A percentile compares a stretch with the other conserved stretches of the same genome.
Conservation (phyloP, 2,113 vertebrate species). For the Psilopogon haemacephalus region DNA sequence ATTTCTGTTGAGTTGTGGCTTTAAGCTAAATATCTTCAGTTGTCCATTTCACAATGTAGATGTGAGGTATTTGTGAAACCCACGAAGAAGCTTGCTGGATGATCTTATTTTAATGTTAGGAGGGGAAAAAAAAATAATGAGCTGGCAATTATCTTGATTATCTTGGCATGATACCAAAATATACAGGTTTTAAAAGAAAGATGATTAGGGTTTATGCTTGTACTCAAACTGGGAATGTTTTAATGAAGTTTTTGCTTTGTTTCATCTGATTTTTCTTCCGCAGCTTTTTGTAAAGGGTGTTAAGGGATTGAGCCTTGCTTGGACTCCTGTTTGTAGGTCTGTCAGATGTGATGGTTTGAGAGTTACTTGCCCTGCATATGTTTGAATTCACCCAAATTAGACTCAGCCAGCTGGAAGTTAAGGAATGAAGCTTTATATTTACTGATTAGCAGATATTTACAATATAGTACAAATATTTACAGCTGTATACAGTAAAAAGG, state of each 20-base stretch:
- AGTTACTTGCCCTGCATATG: no score
- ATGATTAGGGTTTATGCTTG: constrained; percentile 16
- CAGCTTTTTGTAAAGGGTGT: background rate
- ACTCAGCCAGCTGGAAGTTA: no score
- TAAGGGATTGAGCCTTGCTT: background rate
- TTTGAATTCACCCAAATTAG: no score
- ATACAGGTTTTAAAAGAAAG: constrained; percentile 19
- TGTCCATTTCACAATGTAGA: background rate
- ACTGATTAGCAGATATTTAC: no score
- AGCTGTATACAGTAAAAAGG: no score
- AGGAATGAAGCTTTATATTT: no score
- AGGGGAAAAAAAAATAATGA: background rate
- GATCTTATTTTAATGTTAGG: background rate
- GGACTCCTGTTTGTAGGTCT: background rate
- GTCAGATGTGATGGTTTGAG: no score
- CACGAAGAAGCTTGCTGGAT: background rate
- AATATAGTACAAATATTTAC: no score
- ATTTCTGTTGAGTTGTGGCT: background rate
- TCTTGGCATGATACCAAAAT: constrained; percentile 21
- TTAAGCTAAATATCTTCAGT: constrained; percentile 6
- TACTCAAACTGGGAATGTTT: background rate
- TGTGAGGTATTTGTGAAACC: constrained; percentile 5
- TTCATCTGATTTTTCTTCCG: constrained; percentile 5
- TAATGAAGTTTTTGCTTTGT: background rate
- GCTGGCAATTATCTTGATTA: constrained; percentile 32